Conservation (phyloP, 2,888 invertebrate species). For the Odontocolon sp. region DNA sequence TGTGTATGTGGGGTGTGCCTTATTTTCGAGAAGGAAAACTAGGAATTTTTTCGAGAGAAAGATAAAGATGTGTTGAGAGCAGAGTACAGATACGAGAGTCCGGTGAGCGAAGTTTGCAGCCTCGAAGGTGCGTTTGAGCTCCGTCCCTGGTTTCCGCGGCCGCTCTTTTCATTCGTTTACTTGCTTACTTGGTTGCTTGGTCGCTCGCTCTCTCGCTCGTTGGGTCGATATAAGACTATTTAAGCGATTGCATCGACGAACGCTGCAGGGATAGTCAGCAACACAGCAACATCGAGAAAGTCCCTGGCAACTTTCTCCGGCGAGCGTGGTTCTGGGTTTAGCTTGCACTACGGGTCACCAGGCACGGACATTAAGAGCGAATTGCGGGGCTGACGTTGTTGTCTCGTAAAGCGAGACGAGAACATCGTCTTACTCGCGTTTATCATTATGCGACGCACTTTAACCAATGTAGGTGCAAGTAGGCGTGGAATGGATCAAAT, state of each 20-base stretch:
- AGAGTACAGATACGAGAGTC: not conserved
- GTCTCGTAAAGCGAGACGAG: constrained; percentile 62
- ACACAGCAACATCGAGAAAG: constrained; percentile 74
- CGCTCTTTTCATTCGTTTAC: not conserved
- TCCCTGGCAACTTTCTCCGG: constrained; percentile 78
- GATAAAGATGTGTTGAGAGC: not conserved
- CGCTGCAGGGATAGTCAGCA: constrained; percentile 61
- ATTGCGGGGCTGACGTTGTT: constrained; percentile 58
- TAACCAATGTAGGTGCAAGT: constrained; percentile 35
- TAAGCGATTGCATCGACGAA: constrained; percentile 76
- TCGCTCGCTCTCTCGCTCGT: constrained; percentile 17
- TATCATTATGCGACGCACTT: constrained; percentile 40
- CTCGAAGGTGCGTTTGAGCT: not conserved
- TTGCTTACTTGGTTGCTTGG: constrained; percentile 7
- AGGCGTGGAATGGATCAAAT: constrained; percentile 39
- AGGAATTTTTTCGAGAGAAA: not conserved
- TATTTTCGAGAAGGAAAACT: not conserved
- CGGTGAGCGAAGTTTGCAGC: not conserved
- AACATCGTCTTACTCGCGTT: constrained; percentile 57
- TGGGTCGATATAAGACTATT: constrained; percentile 68
- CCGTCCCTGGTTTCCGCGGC: not conserved
- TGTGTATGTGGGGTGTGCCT: no score
- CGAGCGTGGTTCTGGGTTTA: constrained; percentile 68
- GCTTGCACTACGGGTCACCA: constrained; percentile 79
- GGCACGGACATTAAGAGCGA: constrained; percentile 77